Percentiles rank a stretch among this genome's conserved stretches.
Conservation (phyloP, 1,140 invertebrate genomes). For the Hycleus phaleratus region DNA sequence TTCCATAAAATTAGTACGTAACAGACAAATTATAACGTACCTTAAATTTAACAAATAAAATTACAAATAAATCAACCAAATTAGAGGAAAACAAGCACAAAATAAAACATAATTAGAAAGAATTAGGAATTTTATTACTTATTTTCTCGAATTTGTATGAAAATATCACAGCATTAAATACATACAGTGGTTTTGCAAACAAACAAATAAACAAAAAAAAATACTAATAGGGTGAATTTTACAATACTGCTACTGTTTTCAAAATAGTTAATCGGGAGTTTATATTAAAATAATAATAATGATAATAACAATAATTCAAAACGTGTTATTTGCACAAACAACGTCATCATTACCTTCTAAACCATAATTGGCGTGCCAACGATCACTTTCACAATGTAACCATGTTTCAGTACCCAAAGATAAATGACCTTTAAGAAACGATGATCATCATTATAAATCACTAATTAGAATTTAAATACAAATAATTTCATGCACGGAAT, state of each 20-base stretch:
- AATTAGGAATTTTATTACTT: conserved; percentile 16
- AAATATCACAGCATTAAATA: conserved; percentile 30
- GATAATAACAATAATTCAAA: conserved; percentile 15
- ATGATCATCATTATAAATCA: not conserved
- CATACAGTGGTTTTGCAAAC: conserved; percentile 1
- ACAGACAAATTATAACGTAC: not conserved
- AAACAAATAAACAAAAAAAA: not conserved
- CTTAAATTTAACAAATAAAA: conserved; percentile 10
- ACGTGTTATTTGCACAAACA: conserved; percentile 26
- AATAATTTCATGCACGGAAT: too few species aligned
- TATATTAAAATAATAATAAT: not conserved
- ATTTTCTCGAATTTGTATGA: conserved; percentile 8
- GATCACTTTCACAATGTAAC: conserved; percentile 79
- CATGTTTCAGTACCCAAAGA: conserved; percentile 79
- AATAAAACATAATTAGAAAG: conserved; percentile 23
- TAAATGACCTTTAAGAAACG: conserved; percentile 60
- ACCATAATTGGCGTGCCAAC: conserved; percentile 72
- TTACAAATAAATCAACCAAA: conserved; percentile 12
- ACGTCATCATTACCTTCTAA: conserved; percentile 58
- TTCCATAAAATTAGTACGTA: too few species aligned
- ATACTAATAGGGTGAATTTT: conserved; percentile 1
- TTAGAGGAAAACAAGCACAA: conserved; percentile 18
- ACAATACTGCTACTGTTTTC: not conserved
- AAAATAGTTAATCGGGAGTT: not conserved
- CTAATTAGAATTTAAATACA: too few species aligned